These are phyloP conservation scores for Tetranychus piercei DNA, from an alignment of 2,888 invertebrate species.

Conservation along the genomic window DNA sequence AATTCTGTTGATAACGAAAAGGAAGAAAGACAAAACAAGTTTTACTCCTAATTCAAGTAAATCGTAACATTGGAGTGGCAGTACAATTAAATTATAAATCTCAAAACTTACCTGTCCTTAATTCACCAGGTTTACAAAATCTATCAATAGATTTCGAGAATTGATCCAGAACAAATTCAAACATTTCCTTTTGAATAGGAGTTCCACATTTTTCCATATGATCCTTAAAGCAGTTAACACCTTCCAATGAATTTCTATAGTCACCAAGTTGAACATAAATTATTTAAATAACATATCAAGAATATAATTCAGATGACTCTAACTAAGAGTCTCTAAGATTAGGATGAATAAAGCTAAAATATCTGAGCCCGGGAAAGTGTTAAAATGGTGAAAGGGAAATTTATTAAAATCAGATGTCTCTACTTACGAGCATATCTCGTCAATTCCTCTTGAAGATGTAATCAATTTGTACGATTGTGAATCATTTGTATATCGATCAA, in stretches of 20 bases:
- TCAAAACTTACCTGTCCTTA: neutral
- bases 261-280: too few relatives aligned
- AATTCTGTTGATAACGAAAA: constrained; percentile 11
- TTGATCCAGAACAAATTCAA: constrained; percentile 1
- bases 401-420: too few relatives aligned
- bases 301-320: too few relatives aligned
- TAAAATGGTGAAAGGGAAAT: too few relatives aligned
- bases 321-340: too few relatives aligned
- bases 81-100: neutral
- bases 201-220: constrained; percentile 7
- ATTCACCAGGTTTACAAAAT: constrained; percentile 10
- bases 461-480: constrained; percentile 15
- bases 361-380: too few relatives aligned
- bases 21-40: too few relatives aligned
- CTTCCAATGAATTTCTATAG: constrained; percentile 7
- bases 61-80: neutral
- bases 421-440: constrained; percentile 9
- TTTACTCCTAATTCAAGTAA: too few relatives aligned
- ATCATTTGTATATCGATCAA: constrained; percentile 12
- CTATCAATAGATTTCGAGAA: neutral
- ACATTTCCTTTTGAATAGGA: constrained; percentile 4
- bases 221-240: neutral
- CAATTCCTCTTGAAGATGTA: neutral
- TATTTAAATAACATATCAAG: too few relatives aligned
- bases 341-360: too few relatives aligned